Evolutionary conservation across 1,140 invertebrate genomes (phyloP).

Genomic region (Chelonus insularis): DNA sequence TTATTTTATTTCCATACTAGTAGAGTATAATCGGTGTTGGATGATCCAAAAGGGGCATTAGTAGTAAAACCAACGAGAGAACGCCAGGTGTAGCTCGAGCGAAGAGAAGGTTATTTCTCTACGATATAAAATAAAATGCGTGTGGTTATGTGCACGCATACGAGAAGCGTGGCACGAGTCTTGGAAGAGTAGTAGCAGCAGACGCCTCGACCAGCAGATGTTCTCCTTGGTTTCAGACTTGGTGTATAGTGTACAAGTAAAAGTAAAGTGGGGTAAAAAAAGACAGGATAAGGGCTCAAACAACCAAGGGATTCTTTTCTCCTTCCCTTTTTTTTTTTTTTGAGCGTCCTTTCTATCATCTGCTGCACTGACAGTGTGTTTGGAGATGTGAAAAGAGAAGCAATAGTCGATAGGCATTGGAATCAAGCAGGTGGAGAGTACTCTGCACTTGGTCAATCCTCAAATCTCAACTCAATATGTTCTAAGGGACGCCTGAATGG

Average conservation of each 20-base stretch:
- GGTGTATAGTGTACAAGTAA: background rate
- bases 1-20: no score
- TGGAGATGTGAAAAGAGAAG: background rate
- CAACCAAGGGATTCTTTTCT: background rate
- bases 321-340: background rate
- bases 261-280: background rate
- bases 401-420: background rate
- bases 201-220: slow-evolving; percentile 40
- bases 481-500: no score
- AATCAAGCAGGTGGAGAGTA: slow-evolving; percentile 3
- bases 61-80: no score
- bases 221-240: slow-evolving; percentile 30
- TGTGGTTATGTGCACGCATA: slow-evolving; percentile 24
- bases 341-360: background rate
- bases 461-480: slow-evolving; percentile 1
- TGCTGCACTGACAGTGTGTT: background rate
- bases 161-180: slow-evolving; percentile 38
- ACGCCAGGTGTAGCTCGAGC: no score
- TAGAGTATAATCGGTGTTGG: no score
- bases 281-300: background rate
- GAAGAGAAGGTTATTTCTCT: background rate
- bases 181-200: slow-evolving; percentile 17
- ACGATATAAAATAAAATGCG: background rate
- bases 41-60: no score
- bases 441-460: background rate